Conservation (phyloP, 2,113 vertebrate genomes). For the Microtus pennsylvanicus region DNA sequence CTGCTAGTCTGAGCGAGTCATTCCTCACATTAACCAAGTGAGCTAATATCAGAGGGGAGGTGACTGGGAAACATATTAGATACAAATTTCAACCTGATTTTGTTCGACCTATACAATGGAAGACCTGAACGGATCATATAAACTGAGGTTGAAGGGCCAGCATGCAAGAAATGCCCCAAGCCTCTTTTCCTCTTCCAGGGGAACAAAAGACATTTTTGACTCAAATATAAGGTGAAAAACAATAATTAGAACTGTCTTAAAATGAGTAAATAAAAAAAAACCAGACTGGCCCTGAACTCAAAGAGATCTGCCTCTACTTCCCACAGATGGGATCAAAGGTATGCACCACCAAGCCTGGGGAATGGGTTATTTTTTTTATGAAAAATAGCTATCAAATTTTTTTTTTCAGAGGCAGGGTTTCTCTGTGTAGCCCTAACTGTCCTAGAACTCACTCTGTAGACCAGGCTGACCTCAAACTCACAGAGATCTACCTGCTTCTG, state of each 20-base stretch:
- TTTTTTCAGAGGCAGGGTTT: neutral
- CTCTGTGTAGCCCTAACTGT: neutral
- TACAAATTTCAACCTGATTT: neutral
- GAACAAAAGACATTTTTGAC: neutral
- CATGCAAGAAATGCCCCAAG: neutral
- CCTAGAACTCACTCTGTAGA: neutral
- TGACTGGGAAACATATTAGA: neutral
- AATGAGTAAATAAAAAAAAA: neutral
- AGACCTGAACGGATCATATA: neutral
- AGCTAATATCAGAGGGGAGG: neutral
- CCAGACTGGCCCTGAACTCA: neutral
- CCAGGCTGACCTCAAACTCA: neutral
- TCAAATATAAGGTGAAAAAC: neutral
- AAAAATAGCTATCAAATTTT: neutral
- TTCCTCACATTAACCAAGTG: neutral
- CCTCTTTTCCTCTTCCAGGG: neutral
- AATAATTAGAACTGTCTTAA: neutral
- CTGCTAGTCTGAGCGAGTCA: neutral
- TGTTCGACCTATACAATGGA: conserved; percentile 4
- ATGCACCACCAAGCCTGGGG: neutral
- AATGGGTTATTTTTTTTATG: neutral
- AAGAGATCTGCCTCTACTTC: neutral
- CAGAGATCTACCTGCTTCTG: neutral
- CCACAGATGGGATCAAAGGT: neutral
- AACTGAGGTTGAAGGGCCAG: neutral